phyloP scores from a whole-genome alignment of 2,797 vertebrate species.

The Falco berigora region DNA sequence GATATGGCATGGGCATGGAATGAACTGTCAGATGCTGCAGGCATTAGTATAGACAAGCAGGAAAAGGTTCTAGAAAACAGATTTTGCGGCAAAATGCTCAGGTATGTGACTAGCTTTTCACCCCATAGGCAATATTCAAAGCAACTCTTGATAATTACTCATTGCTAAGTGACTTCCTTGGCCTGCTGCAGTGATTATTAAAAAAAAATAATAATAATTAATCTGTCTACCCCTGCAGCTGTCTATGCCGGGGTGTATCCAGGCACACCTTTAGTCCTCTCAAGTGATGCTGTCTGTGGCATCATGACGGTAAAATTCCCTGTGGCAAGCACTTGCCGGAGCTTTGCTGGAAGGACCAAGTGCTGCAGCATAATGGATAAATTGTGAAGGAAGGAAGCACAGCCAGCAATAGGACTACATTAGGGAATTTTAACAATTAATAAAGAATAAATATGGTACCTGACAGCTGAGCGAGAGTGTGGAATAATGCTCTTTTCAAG shows the following conservation, averaged over 20 bases:
- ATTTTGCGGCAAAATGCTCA: background rate
- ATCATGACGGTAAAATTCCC: background rate
- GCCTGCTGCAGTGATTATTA: background rate
- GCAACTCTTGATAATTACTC: background rate
- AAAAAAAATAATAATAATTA: background rate
- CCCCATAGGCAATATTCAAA: background rate
- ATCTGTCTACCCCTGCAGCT: background rate
- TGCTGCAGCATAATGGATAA: background rate
- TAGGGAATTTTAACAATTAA: background rate
- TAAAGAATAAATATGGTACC: background rate
- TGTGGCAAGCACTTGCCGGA: background rate
- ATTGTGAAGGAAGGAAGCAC: background rate
- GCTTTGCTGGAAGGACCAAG: background rate
- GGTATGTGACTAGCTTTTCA: background rate
- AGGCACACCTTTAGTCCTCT: background rate
- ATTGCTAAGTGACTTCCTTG: background rate
- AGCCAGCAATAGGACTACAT: background rate
- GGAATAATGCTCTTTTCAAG: background rate
- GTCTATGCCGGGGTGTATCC: background rate
- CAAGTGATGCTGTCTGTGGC: background rate
- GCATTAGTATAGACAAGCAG: background rate
- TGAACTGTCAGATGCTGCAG: background rate
- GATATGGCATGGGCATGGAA: background rate
- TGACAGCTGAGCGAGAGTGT: background rate
- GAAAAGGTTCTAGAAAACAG: background rate